Conservation (phyloP, 2,888 invertebrate species). For the Aspidapion aeneum region DNA sequence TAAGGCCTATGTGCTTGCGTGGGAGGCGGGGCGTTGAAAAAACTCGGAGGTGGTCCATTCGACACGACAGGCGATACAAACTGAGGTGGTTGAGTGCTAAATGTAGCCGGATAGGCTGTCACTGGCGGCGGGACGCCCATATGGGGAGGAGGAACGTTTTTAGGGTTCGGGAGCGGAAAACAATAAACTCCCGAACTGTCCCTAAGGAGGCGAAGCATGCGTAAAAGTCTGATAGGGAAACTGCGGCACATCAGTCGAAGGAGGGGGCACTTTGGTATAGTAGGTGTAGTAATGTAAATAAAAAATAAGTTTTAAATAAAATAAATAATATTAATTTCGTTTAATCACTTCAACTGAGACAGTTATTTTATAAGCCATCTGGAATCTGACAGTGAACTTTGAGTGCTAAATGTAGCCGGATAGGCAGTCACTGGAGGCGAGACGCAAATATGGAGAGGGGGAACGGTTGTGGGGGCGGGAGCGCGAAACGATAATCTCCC, state of each 20-base stretch:
- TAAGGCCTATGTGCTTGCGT: slow-evolving; percentile 26
- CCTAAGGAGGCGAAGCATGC: slow-evolving; percentile 35
- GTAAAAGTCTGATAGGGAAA: slow-evolving; percentile 44
- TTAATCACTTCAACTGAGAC: no score
- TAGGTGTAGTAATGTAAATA: no score
- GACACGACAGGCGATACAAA: slow-evolving; percentile 47
- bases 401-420: no score
- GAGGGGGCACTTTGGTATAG: no score
- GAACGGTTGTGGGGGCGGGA: no score
- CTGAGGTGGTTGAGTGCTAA: slow-evolving; percentile 38
- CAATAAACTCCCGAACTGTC: slow-evolving; percentile 37
- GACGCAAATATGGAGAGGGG: no score
- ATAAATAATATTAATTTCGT: no score
- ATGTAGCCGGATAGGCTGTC: slow-evolving; percentile 38
- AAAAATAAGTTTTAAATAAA: no score
- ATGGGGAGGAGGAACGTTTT: slow-evolving; percentile 32
- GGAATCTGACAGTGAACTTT: no score
- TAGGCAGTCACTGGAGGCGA: no score
- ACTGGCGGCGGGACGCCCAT: slow-evolving; percentile 50
- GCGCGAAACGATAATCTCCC: no score
- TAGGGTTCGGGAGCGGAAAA: slow-evolving; percentile 25
- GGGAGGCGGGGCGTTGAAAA: slow-evolving; percentile 43
- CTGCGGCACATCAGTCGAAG: slow-evolving; percentile 40
- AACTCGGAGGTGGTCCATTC: slow-evolving; percentile 43
- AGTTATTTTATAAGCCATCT: no score